phyloP scores from a whole-genome alignment of 30 jellyfish, hydroid and myxozoan genomes.

The Turritopsis rubra region DNA sequence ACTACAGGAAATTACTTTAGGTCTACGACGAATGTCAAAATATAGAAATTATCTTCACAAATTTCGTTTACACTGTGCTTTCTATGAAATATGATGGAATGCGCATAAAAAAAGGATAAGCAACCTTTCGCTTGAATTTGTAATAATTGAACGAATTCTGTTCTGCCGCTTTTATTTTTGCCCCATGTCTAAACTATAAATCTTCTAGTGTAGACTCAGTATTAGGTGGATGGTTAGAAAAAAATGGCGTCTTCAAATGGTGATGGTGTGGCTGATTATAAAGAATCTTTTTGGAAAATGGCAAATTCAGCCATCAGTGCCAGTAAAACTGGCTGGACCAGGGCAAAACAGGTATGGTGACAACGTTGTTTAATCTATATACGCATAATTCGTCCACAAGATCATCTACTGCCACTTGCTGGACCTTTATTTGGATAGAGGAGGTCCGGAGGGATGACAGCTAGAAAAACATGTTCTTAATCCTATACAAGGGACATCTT shows the following conservation, averaged over 20 bases:
- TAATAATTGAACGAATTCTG: background rate
- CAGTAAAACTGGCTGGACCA: conserved; percentile 69
- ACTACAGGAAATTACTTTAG: background rate
- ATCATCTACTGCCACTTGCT: no score
- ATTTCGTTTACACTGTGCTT: background rate
- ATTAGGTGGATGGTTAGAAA: background rate
- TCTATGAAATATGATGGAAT: background rate
- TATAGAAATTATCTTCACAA: background rate
- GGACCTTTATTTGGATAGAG: background rate
- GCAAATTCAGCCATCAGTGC: conserved; percentile 80
- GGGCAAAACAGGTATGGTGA: conserved; percentile 87
- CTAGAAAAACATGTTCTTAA: background rate
- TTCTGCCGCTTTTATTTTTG: background rate
- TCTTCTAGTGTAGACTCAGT: background rate
- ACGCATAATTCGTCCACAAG: no score
- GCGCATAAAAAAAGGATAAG: background rate
- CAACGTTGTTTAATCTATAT: no score
- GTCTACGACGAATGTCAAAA: background rate
- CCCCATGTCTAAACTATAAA: background rate
- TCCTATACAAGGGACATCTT: background rate
- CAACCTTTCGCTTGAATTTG: background rate
- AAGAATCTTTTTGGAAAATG: conserved; percentile 65
- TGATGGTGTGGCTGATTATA: conserved; percentile 56
- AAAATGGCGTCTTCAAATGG: conserved; percentile 68
- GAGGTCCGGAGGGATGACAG: background rate